A percentile compares a stretch with the other conserved stretches of the same genome.
Evolutionary conservation across 1,140 invertebrate species (phyloP).

Genomic region (Zaprionus inermis): DNA sequence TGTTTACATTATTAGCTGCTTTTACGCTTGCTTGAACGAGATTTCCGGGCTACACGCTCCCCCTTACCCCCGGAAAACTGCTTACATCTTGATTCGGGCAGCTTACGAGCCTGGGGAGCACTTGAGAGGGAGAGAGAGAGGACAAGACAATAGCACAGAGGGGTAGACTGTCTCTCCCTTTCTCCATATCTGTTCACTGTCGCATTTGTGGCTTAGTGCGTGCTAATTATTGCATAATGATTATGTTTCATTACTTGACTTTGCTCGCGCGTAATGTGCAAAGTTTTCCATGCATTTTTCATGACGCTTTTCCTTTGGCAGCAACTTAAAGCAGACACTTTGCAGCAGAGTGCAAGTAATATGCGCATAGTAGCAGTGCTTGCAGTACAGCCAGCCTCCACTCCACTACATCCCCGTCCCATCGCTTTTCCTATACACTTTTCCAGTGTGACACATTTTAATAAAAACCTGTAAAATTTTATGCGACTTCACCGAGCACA

Average conservation of each 20-base stretch:
- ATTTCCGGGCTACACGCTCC: constrained; percentile 38
- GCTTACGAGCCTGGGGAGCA: constrained; percentile 38
- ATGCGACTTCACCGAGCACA: constrained; percentile 50
- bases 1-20: constrained; percentile 78
- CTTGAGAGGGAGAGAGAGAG: not conserved
- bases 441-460: constrained; percentile 60
- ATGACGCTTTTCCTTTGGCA: constrained; percentile 4
- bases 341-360: constrained; percentile 67
- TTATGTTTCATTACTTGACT: constrained; percentile 73
- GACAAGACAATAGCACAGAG: too few relatives aligned
- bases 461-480: constrained; percentile 73
- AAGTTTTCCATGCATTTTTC: constrained; percentile 54
- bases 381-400: constrained; percentile 40
- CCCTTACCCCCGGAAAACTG: constrained; percentile 2
- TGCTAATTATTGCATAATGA: constrained; percentile 80
- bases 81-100: constrained; percentile 53
- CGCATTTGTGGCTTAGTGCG: constrained; percentile 52
- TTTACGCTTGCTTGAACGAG: constrained; percentile 57
- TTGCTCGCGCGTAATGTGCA: constrained; percentile 40
- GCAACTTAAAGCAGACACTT: constrained; percentile 62
- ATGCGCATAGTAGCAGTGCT: not conserved
- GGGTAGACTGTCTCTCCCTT: constrained; percentile 5
- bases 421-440: constrained; percentile 12
- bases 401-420: too few relatives aligned
- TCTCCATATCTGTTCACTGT: not conserved